Evolutionary conservation across 2,797 vertebrate species (phyloP).

Genomic region (Setipinna tenuifilis): DNA sequence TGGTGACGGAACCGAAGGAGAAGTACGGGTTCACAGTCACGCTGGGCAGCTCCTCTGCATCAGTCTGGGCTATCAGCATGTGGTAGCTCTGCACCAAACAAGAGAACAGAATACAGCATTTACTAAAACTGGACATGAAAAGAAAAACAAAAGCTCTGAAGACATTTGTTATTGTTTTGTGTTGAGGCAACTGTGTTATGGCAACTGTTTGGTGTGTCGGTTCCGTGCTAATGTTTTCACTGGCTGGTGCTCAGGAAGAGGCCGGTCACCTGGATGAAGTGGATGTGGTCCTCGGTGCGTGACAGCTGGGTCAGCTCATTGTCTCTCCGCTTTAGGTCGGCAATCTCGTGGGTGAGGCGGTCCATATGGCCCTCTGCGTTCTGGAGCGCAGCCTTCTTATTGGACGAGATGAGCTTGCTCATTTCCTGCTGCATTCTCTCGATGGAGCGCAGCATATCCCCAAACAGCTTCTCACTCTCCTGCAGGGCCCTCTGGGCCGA

Average conservation of each 20-base stretch:
- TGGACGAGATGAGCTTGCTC: conserved; percentile 77
- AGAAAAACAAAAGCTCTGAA: background rate
- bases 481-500: conserved; percentile 79
- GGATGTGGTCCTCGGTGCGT: conserved; percentile 82
- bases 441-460: conserved; percentile 80
- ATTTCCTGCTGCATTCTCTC: conserved; percentile 84
- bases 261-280: conserved; percentile 80
- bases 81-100: conserved; percentile 70
- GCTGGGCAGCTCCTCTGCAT: conserved; percentile 77
- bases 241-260: background rate
- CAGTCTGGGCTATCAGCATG: conserved; percentile 81
- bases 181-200: background rate
- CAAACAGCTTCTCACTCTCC: conserved; percentile 81
- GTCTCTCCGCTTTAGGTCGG: conserved; percentile 79
- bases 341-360: conserved; percentile 76
- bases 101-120: background rate
- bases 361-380: conserved; percentile 80
- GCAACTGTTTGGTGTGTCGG: background rate
- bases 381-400: conserved; percentile 77
- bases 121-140: background rate
- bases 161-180: background rate
- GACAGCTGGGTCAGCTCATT: conserved; percentile 79
- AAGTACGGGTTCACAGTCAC: conserved; percentile 81
- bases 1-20: conserved; percentile 75
- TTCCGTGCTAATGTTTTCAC: background rate